Evolutionary conservation across 2,113 vertebrate species (phyloP).

Genomic region (Cygnus buccinator): DNA sequence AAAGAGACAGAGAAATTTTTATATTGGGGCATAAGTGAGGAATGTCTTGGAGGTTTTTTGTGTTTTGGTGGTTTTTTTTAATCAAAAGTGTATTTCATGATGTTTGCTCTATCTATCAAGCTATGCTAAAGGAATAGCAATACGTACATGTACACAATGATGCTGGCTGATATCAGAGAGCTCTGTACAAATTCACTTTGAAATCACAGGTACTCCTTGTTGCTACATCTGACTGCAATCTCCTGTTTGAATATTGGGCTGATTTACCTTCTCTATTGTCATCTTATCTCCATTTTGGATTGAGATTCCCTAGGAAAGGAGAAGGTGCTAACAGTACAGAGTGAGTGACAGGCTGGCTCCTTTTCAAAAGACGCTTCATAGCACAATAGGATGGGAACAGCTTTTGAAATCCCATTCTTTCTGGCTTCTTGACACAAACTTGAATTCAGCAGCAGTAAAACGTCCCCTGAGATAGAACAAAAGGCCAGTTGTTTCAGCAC

Average conservation of each 20-base stretch:
- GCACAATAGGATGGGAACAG: slow-evolving; percentile 20
- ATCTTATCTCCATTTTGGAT: slow-evolving; percentile 18
- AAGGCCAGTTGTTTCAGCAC: slow-evolving; percentile 24
- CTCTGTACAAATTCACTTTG: not conserved
- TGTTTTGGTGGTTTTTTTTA: not conserved
- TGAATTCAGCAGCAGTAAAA: slow-evolving; percentile 23
- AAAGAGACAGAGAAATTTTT: slow-evolving; percentile 6
- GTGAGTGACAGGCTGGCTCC: slow-evolving; percentile 26
- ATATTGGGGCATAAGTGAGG: not conserved
- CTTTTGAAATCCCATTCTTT: slow-evolving; percentile 48
- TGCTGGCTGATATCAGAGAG: not conserved
- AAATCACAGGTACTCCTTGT: not conserved
- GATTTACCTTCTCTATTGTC: not conserved
- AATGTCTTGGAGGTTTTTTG: not conserved
- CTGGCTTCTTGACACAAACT: slow-evolving; percentile 34
- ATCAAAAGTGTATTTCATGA: not conserved
- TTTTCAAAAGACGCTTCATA: slow-evolving; percentile 42
- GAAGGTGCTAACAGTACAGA: not conserved
- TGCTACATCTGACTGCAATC: not conserved
- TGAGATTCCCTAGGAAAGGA: slow-evolving; percentile 3
- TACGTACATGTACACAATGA: not conserved
- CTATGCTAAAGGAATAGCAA: not conserved
- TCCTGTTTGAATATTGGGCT: not conserved
- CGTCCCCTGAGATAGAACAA: not conserved
- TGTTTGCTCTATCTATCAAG: not conserved